Base-by-base conservation (phyloP, 2,797 vertebrate species). In the Triplophysa bombifrons region DNA sequence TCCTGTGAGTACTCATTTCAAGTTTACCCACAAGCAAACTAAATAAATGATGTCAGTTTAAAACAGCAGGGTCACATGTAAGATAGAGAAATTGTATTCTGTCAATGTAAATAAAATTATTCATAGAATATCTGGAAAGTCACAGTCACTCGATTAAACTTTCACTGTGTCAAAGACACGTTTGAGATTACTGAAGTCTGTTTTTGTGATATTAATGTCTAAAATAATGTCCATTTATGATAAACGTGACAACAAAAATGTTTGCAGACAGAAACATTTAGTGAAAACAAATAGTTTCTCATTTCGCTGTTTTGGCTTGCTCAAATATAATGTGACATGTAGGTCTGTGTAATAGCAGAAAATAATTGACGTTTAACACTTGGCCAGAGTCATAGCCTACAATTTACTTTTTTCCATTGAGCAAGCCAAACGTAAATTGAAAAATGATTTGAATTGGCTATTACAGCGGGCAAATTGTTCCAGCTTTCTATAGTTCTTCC, bases 1-100 rank as follows among this genome's bases (percentile, higher is more conserved):
- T 71, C 58, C 48, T 51, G 27, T 76, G 55, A 71, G 58, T 71
- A 71, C 30, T 71, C 16, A 70, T 68, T 58, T 72, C 16, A 65
- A 51, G 53, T 41, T 41, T 2, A 41, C 8, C 38, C 38, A 41
- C 7, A 41, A 41, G 41, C 9, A 41, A 41, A 41, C 41, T 4
- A 17, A 17, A 50, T 50, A 50, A 16, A 50, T 50, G 12, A 4
- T 14, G 13, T 50, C 48, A 14, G 48, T 50, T 50, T 14, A 65
- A 65, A 25, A 44, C 50, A 8, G 2, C 51, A 68, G 46, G 10
- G n/a, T 17, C 61, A 75, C n/a, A 38, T 65, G 60, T 53, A 16
- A 53, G 34, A 38, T 22, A 20, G 17, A 61, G 19, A 70, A 38
- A 38, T 38, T 38, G 34, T 38, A 38, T 38, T 38, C 34, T 38